phyloP scores from a whole-genome alignment of 2,797 vertebrate genomes.

The Micropoecilia bifurca region DNA sequence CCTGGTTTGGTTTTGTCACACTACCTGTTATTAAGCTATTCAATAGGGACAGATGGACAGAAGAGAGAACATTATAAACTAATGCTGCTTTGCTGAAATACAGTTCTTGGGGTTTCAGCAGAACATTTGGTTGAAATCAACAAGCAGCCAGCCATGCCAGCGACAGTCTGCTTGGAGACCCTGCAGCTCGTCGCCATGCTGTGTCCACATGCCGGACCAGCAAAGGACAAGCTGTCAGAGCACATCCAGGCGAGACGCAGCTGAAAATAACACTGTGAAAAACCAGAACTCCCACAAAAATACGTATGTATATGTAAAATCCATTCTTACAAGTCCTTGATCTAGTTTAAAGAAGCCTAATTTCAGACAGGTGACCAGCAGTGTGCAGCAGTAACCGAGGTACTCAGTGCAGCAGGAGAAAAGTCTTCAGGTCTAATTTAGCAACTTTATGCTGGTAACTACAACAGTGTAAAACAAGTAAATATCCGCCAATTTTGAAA shows the following conservation, averaged over 20 bases:
- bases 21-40: neutral
- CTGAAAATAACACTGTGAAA: neutral
- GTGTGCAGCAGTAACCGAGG: no score
- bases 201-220: slow-evolving; percentile 7
- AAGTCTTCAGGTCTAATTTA: no score
- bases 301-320: neutral
- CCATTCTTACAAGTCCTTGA: neutral
- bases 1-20: neutral
- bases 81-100: neutral
- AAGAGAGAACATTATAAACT: neutral
- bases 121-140: neutral
- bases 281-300: neutral
- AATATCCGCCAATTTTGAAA: no score
- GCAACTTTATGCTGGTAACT: no score
- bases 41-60: neutral
- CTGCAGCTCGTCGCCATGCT: slow-evolving; percentile 12
- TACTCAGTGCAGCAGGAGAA: no score
- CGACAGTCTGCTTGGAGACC: slow-evolving; percentile 15
- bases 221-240: neutral
- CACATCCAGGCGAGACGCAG: neutral
- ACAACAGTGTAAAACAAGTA: no score
- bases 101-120: neutral
- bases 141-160: neutral
- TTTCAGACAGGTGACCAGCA: no score
- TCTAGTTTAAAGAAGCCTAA: no score